Evolutionary conservation across 2,113 vertebrate genomes (phyloP).

Genomic region (Epinephelus fuscoguttatus): DNA sequence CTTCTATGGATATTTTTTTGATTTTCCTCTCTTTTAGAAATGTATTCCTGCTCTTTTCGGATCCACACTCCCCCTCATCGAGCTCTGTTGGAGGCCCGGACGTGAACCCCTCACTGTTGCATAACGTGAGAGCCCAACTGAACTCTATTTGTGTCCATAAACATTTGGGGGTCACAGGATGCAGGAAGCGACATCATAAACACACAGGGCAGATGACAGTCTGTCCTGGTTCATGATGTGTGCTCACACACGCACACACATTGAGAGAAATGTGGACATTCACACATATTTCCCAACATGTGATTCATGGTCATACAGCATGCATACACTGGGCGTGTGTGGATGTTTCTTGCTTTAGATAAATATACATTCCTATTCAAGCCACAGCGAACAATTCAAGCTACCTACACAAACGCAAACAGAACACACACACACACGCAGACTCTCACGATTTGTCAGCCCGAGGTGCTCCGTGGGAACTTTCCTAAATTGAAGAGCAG

Average conservation of each 20-base stretch:
- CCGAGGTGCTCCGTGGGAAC: conserved; percentile 78
- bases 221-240: conserved; percentile 26
- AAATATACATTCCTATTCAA: conserved; percentile 39
- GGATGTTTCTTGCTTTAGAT: conserved; percentile 3
- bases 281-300: conserved; percentile 1
- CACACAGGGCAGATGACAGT: conserved; percentile 38
- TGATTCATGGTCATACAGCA: not conserved
- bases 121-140: conserved; percentile 50
- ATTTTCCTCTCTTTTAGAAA: not conserved
- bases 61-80: not conserved
- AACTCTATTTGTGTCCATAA: conserved; percentile 66
- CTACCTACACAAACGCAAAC: conserved; percentile 25
- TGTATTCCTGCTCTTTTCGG: not conserved
- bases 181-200: conserved; percentile 68
- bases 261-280: not conserved
- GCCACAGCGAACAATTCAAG: conserved; percentile 24
- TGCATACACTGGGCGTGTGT: not conserved
- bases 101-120: conserved; percentile 52
- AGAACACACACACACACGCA: conserved; percentile 29
- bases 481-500: conserved; percentile 79
- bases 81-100: conserved; percentile 18
- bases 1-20: not conserved
- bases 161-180: conserved; percentile 63
- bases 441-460: conserved; percentile 39
- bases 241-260: not conserved